Base-by-base conservation (phyloP, 2,888 invertebrate genomes). In the Helleia helle region DNA sequence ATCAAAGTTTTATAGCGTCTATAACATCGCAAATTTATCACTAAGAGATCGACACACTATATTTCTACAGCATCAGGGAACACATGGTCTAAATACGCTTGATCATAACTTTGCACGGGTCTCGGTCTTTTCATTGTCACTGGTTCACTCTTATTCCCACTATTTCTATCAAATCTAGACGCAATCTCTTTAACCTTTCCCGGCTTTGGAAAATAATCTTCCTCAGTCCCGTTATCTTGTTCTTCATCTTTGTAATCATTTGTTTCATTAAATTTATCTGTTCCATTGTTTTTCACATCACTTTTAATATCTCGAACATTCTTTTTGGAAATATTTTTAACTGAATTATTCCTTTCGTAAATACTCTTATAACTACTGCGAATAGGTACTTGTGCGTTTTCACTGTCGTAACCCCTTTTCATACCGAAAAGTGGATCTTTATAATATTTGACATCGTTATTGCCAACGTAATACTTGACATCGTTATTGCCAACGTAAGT, bases 61-160 rank as follows among this genome's bases (percentile, higher is more conserved):
- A 84, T 77, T 66, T 84, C 84, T 48, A 84, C 69, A 48, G 84
- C 84, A 50, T 83, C 81, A 43, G 89, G 88, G 57, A 89, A 89
- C 49, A 89, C 79, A 52, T 88, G 88, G 57, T 89, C 87, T 54
- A 89, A 80, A 64, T 89, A 89, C 44, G 86, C 85, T 60, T 88
- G 87, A 54, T 88, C 88, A 52, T 74, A 85, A 51, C 84, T 83
- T 56, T 88, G 88, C 45, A 89, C 59, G 7, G 88, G 88, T 58
- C 85, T 88, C 24, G 88, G 89, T 61, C 89, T 76, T 6, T 77
- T 66, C 47, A 71, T 80, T 47, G 58, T 66, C 47, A 71, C 80
- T 47, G 58, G 62, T 43, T 56, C 57, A 17, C 46, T 48, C 44
- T 61, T 71, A 44, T 62, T 64, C 41, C 53, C 52, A 52, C 68